phyloP scores from a whole-genome alignment of 1,140 invertebrate species.

The Oryzaephilus surinamensis region DNA sequence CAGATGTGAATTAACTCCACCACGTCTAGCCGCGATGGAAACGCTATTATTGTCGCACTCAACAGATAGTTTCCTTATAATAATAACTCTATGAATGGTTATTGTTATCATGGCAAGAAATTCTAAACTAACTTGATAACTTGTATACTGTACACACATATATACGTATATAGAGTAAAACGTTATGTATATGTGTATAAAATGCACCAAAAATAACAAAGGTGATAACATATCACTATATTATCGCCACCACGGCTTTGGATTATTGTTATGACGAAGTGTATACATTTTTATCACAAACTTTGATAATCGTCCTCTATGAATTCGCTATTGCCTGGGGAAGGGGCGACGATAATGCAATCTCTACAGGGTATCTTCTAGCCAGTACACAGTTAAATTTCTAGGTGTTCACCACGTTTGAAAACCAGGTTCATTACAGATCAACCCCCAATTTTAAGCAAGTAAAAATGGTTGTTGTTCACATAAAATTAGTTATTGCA shows the following conservation, averaged over 20 bases:
- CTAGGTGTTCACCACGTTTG: conserved; percentile 14
- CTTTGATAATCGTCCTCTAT: conserved; percentile 25
- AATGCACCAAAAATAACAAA: conserved; percentile 27
- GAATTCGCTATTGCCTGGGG: conserved; percentile 25
- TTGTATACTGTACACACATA: not conserved
- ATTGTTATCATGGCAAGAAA: too few relatives aligned
- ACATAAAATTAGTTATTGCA: not conserved
- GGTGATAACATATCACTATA: conserved; percentile 27
- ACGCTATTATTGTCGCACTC: too few relatives aligned
- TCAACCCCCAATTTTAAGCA: not conserved
- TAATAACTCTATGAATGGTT: too few relatives aligned
- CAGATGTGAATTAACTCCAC: too few relatives aligned
- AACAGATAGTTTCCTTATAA: too few relatives aligned
- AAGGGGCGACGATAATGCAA: conserved; percentile 20
- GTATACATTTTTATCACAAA: conserved; percentile 26
- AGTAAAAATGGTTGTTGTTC: not conserved
- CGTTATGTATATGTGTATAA: not conserved
- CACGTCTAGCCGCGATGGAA: too few relatives aligned
- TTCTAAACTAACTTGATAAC: too few relatives aligned
- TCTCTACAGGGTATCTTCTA: conserved; percentile 17
- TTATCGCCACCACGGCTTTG: conserved; percentile 21
- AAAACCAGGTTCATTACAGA: not conserved
- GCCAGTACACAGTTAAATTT: conserved; percentile 15
- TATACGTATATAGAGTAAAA: conserved; percentile 4
- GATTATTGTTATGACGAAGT: conserved; percentile 27